Evolutionary conservation across 2,797 vertebrate species (phyloP), one percentile per base, ranked within the genome.

Genomic region (Crenuchus spilurus): DNA sequence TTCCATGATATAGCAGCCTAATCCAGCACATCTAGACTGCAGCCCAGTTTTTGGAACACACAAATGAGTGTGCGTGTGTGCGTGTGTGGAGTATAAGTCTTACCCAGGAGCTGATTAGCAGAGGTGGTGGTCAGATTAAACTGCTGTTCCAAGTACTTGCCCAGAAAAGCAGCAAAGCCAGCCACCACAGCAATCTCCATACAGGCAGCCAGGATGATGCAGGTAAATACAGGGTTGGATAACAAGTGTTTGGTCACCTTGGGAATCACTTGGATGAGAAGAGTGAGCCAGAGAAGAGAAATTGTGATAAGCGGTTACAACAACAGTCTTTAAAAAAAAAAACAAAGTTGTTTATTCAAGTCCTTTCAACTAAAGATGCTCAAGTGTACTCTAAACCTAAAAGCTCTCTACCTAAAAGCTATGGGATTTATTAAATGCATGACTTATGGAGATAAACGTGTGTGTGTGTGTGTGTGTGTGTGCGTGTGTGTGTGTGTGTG

Each of bases 131-230:
- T 99, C 86, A 99, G 94, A 90, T 97, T 98, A 83, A 99, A 99
- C 87, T 99, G 98, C 92, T 99, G 97, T 88, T 99, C 98, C 65
- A 99, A 87, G 88, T 99, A 99, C 80, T 99, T 99, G 18, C 95
- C 97, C 83, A 99, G 86, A 84, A 99, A 99, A 62, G 98, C 97
- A 0, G 98, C 97, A 0, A 99, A 99, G 35, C 98, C 97, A 0
- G 98, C 98, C 6, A 99, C 97, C 26, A 99, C 98, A 0, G 96
- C 97, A 0, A 99, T 98, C 92, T 99, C 98, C 97, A 98, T 99
- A 57, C 98, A 99, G 72, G 97, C 98, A 0, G 98, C 97, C 84
- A 99, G 92, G 82, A 95, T 88, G 86, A 99, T 98, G 84, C 98
- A 99, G 76, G 97, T 99, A 91, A 99, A 99, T 84, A 99, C 98